Evolutionary conservation across 2,797 vertebrate species (phyloP).

Genomic region (Gymnocypris eckloni): DNA sequence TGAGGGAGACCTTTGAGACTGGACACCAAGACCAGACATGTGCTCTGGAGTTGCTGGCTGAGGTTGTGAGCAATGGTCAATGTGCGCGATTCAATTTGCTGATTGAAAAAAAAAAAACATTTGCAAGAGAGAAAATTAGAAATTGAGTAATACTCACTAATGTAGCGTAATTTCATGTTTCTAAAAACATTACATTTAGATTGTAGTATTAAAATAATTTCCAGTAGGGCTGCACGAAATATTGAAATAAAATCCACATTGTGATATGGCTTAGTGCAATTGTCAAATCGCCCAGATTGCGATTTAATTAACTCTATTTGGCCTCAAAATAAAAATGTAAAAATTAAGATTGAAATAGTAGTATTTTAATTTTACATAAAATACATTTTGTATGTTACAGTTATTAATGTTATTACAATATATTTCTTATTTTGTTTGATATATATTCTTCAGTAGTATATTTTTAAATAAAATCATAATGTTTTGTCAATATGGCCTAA

Average conservation of each 20-base stretch:
- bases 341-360: neutral
- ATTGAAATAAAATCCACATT: neutral
- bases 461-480: too few species aligned
- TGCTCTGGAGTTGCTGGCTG: slow-evolving; percentile 91
- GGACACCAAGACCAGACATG: slow-evolving; percentile 84
- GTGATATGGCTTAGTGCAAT: too few species aligned
- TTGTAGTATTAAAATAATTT: neutral
- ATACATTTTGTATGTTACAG: too few species aligned
- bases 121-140: neutral
- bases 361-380: neutral
- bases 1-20: slow-evolving; percentile 87
- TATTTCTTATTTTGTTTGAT: neutral
- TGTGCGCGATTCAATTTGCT: slow-evolving; percentile 89
- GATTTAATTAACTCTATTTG: neutral
- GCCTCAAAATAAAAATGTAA: neutral
- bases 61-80: slow-evolving; percentile 84
- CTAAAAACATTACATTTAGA: neutral
- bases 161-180: neutral
- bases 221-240: neutral
- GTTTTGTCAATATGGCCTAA: neutral
- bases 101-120: neutral
- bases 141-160: neutral
- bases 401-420: neutral
- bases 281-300: neutral
- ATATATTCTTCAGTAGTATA: too few species aligned